Evolutionary conservation across 1,140 invertebrate species (phyloP).

Genomic region (Drosophila sp.): DNA sequence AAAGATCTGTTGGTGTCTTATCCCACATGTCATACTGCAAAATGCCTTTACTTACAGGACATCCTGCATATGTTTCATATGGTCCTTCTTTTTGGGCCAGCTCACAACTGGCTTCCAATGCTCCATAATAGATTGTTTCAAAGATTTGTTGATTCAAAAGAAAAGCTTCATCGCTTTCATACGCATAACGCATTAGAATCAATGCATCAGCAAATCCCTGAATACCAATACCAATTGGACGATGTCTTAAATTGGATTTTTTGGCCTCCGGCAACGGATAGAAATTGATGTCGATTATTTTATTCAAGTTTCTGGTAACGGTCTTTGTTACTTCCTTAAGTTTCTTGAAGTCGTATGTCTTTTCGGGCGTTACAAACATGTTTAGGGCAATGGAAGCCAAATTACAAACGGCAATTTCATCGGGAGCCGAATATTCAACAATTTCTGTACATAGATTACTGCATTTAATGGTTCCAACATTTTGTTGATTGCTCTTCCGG

Average conservation of each 20-base stretch:
- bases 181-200: conserved; percentile 96
- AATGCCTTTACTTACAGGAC: conserved; percentile 97
- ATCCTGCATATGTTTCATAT: conserved; percentile 96
- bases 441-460: conserved; percentile 99
- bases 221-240: conserved; percentile 98
- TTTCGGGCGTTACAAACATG: conserved; percentile 94
- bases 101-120: conserved; percentile 98
- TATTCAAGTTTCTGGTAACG: conserved; percentile 97
- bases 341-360: conserved; percentile 95
- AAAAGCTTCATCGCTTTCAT: conserved; percentile 93
- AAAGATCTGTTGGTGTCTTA: conserved; percentile 92
- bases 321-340: conserved; percentile 95
- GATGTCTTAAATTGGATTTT: conserved; percentile 95
- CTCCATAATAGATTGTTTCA: conserved; percentile 99
- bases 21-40: conserved; percentile 99
- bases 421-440: conserved; percentile 95
- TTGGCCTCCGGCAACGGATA: conserved; percentile 97
- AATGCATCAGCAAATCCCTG: conserved; percentile 99
- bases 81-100: conserved; percentile 93
- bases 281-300: conserved; percentile 98
- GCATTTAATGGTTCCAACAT: conserved; percentile 99
- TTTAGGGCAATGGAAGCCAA: conserved; percentile 99
- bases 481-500: conserved; percentile 98
- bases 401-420: conserved; percentile 99
- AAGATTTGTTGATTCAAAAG: conserved; percentile 98